Percentiles rank a stretch among this genome's conserved stretches.
Conservation (phyloP, 2,113 vertebrate genomes). For the Mustela lutreola region DNA sequence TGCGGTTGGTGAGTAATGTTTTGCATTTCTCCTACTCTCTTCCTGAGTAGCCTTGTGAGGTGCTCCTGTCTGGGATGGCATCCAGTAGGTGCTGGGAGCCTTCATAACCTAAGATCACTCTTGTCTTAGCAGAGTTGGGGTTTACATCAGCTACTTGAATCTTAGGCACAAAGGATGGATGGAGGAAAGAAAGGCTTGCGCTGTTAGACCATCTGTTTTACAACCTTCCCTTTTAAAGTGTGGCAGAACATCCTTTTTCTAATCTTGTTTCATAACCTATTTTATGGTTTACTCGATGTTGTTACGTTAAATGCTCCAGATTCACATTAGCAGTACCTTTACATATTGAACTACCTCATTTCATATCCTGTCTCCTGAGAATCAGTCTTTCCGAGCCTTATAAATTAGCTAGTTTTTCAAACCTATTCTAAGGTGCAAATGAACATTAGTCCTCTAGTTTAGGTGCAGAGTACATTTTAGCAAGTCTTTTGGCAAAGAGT, state of each 20-base stretch:
- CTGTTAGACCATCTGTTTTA: neutral
- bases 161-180: neutral
- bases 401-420: neutral
- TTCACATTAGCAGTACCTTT: neutral
- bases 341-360: neutral
- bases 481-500: neutral
- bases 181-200: neutral
- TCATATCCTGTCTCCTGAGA: neutral
- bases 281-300: neutral
- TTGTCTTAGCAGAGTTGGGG: neutral
- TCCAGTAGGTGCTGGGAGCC: neutral
- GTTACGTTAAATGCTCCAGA: neutral
- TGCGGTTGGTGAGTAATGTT: slow-evolving; percentile 69
- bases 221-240: neutral
- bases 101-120: neutral
- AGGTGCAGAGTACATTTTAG: neutral
- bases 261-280: neutral
- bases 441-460: neutral
- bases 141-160: slow-evolving; percentile 13
- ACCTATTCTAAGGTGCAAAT: neutral
- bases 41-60: neutral
- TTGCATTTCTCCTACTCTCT: neutral
- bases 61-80: neutral
- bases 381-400: neutral
- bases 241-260: neutral